Evolutionary conservation across 2,888 invertebrate genomes (phyloP).

Genomic region (Ceratothoa steindachneri): DNA sequence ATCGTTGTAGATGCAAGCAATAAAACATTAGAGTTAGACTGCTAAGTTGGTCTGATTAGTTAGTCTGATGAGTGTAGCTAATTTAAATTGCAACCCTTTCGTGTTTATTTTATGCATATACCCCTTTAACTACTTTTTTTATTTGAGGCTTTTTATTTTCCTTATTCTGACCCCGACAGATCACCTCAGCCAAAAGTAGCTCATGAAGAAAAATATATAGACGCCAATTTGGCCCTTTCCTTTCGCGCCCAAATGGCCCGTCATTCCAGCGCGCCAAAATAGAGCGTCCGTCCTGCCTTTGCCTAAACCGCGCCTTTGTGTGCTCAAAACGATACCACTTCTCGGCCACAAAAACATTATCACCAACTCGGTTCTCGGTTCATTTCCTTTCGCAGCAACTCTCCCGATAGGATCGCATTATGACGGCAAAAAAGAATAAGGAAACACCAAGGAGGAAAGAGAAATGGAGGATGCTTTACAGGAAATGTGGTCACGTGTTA

Average conservation of each 20-base stretch:
- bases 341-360: slow-evolving; percentile 40
- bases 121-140: too few relatives aligned
- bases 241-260: background rate
- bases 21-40: too few relatives aligned
- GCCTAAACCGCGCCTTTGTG: slow-evolving; percentile 35
- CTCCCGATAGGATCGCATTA: slow-evolving; percentile 37
- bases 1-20: too few relatives aligned
- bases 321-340: slow-evolving; percentile 35
- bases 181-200: background rate
- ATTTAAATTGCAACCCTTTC: too few relatives aligned
- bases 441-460: slow-evolving; percentile 39
- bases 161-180: background rate
- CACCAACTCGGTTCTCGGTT: slow-evolving; percentile 41
- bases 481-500: background rate
- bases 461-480: slow-evolving; percentile 30
- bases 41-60: too few relatives aligned
- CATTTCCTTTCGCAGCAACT: slow-evolving; percentile 36
- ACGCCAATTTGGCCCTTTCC: background rate
- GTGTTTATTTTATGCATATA: too few relatives aligned
- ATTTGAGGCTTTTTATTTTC: background rate
- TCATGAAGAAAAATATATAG: background rate
- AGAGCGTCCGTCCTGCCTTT: slow-evolving; percentile 6
- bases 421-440: slow-evolving; percentile 32
- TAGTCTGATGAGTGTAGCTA: too few relatives aligned
- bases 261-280: background rate